phyloP scores from a whole-genome alignment of 2,113 vertebrate species.

The Melanerpes formicivorus region DNA sequence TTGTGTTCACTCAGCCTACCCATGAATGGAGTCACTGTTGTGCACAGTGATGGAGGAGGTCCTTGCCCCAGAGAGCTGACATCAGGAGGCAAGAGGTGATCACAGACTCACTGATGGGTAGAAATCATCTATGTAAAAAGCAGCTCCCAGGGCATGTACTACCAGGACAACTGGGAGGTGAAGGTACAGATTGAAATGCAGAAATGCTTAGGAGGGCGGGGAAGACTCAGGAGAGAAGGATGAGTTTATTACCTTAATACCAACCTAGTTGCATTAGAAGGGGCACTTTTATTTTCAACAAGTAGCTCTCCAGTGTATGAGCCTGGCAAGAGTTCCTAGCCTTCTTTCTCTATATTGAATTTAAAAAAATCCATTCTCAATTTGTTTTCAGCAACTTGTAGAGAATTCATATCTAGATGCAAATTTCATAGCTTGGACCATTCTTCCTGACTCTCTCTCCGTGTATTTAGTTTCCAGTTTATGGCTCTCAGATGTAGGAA shows the following conservation, averaged over 20 bases:
- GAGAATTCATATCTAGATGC: constrained; percentile 18
- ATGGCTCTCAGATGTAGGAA: constrained; percentile 16
- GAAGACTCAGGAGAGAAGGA: neutral
- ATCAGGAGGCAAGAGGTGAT: neutral
- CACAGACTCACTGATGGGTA: fast-evolving
- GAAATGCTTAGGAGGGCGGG: neutral
- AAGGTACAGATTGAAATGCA: neutral
- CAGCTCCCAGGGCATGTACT: neutral
- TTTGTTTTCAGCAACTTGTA: constrained; percentile 4
- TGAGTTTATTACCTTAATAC: neutral
- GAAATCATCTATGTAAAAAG: neutral
- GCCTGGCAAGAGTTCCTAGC: neutral
- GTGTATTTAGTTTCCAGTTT: neutral
- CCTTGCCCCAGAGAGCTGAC: neutral
- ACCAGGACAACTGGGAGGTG: neutral
- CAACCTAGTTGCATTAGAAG: neutral
- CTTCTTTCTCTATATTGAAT: constrained; percentile 7
- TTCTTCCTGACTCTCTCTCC: neutral
- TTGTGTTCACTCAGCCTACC: neutral
- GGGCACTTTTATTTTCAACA: neutral
- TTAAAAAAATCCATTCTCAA: neutral
- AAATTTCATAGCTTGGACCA: constrained; percentile 23
- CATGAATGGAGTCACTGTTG: neutral
- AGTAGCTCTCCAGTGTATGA: neutral
- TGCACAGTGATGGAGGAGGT: neutral